Conservation (phyloP, 2,113 vertebrate species). For the Leucopsar rothschildi region DNA sequence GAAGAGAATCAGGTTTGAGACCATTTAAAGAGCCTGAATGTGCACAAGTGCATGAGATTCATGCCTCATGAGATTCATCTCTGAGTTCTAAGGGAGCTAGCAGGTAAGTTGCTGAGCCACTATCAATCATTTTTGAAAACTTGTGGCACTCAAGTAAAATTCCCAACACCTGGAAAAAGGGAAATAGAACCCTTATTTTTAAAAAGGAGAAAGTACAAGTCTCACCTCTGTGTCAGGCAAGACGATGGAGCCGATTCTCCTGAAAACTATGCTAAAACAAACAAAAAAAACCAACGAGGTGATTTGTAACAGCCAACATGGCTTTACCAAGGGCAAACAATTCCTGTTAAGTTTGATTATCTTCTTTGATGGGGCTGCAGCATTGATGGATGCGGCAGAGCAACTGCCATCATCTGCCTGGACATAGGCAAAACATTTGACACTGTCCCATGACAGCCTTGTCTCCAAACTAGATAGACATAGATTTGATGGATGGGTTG, state of each 20-base stretch:
- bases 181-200: not conserved
- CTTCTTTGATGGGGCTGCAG: not conserved
- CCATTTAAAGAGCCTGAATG: not conserved
- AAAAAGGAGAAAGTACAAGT: not conserved
- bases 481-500: not conserved
- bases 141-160: not conserved
- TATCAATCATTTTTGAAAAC: not conserved
- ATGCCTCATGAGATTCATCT: not conserved
- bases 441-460: fast-evolving
- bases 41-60: not conserved
- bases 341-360: not conserved
- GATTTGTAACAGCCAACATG: not conserved
- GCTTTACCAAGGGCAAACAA: not conserved
- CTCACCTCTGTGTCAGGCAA: not conserved
- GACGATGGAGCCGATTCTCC: not conserved
- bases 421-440: not conserved
- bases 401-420: not conserved
- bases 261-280: not conserved
- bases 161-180: not conserved
- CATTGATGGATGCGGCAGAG: not conserved
- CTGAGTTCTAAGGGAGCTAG: not conserved
- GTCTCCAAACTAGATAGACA: not conserved
- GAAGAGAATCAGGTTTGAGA: not conserved
- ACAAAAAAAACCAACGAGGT: not conserved
- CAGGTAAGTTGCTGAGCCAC: not conserved